Evolutionary conservation across 2,888 invertebrate genomes (phyloP), one percentile per base, ranked within the genome.

Genomic region (Netelia fuscicornis): DNA sequence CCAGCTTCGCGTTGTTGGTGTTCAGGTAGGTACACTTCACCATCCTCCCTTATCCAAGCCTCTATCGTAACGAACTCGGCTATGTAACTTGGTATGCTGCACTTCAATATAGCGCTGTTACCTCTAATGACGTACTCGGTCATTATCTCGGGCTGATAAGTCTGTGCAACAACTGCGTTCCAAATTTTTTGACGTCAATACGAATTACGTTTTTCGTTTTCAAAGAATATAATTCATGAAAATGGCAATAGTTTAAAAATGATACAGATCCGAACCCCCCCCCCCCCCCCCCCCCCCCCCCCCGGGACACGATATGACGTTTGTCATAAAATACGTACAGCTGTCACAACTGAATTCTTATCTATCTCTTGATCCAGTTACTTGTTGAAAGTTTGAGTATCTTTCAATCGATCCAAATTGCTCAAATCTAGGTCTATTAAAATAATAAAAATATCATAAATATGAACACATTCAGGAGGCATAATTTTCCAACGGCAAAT

Each of bases 111-210:
- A 0, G 96, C 97, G 65, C 96, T 95, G 94, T 97, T 97, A 85
- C 96, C 96, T 79, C 96, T 95, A 89, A 97, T 97, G 72, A 97
- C 96, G 93, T 96, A 96, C 92, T 97, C 96, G 89, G 96, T 96
- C 90, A 96, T 94, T 89, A 96, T 96, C 94, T 96, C 96, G 67
- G 96, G 96, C 90, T 96, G 96, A 93, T 96, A 97, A 91, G 95
- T 95, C 93, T 97, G 96, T 93, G 96, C 96, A 70, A 96, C 96
- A 90, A 96, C 97, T 97, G 94, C 64, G 83, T 68, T 54, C 20
- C 71, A 74, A 62, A 65, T 78, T 65, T 52, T 48, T 75, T 64
- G 8, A 64, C 37, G 70, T 75, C 23, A 71, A 76, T 60, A 67
- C 56, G 68, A 70, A 3, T 2, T 11, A n/a, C 71, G 48, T 78